phyloP scores from a whole-genome alignment of 2,797 vertebrate genomes.

The Hylomyscus alleni region DNA sequence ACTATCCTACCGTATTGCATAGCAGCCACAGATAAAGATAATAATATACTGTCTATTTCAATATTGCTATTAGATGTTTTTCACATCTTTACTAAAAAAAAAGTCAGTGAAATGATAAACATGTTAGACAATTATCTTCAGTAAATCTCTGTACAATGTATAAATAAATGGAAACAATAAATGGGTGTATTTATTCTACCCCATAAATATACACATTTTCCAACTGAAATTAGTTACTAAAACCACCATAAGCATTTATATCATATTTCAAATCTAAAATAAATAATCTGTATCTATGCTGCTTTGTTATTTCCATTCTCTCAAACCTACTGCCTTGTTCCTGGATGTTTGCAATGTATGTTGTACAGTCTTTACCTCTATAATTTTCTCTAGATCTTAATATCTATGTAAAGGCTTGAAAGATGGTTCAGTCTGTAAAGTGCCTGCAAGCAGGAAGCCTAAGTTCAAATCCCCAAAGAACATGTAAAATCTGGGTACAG shows the following conservation, averaged over 20 bases:
- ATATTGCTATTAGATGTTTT: neutral
- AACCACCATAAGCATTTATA: neutral
- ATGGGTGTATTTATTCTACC: neutral
- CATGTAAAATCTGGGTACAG: neutral
- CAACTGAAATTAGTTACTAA: neutral
- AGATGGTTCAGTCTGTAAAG: neutral
- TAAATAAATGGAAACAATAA: neutral
- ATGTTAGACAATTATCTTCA: neutral
- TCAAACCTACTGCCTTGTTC: neutral
- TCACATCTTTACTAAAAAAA: neutral
- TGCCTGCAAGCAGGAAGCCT: neutral
- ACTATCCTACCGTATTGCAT: too few relatives aligned
- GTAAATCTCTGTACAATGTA: neutral
- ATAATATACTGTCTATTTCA: neutral
- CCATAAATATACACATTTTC: neutral
- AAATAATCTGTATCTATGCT: neutral
- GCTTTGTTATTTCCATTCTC: slow-evolving; percentile 45
- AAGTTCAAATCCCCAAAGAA: neutral
- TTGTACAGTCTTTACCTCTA: neutral
- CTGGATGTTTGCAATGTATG: neutral
- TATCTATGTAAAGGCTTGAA: neutral
- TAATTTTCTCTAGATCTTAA: neutral
- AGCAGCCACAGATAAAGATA: neutral
- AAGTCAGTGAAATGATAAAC: neutral
- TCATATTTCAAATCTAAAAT: slow-evolving; percentile 11